A percentile compares a stretch with the other conserved stretches of the same genome.
Conservation (phyloP, 2,888 invertebrate genomes). For the Drosophila antonietae region DNA sequence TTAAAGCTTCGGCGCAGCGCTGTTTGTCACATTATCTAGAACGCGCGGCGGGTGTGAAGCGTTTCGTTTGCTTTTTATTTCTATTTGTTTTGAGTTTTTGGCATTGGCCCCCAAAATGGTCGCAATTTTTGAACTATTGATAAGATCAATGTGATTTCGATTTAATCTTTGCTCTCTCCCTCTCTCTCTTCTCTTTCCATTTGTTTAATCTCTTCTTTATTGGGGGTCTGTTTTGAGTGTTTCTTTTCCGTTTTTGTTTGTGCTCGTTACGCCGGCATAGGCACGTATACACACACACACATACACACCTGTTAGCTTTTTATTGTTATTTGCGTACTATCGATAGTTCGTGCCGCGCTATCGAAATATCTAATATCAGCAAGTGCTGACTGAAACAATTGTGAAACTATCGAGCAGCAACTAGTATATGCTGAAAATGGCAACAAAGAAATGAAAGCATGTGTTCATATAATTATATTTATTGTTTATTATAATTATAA, state of each 20-base stretch:
- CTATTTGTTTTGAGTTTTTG: slow-evolving; percentile 6
- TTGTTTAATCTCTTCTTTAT: slow-evolving; percentile 9
- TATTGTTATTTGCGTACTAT: slow-evolving; percentile 14
- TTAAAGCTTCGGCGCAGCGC: slow-evolving; percentile 5
- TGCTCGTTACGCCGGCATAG: slow-evolving; percentile 15
- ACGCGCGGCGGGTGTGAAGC: slow-evolving; percentile 8
- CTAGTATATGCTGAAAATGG: neutral
- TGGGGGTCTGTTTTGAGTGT: too few species aligned
- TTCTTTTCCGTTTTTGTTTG: slow-evolving; percentile 16
- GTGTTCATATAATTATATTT: neutral
- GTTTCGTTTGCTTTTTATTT: slow-evolving; percentile 21
- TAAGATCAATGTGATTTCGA: slow-evolving; percentile 33
- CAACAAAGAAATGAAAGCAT: neutral
- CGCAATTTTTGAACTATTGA: slow-evolving; percentile 39
- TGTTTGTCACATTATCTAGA: slow-evolving; percentile 32
- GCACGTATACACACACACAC: slow-evolving; percentile 14
- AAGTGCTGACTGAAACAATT: neutral
- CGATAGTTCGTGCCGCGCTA: slow-evolving; percentile 33
- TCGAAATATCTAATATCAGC: slow-evolving; percentile 23
- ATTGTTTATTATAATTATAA: neutral
- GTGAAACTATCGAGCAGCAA: neutral
- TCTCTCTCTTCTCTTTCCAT: neutral
- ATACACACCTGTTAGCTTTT: slow-evolving; percentile 17
- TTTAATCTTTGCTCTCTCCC: slow-evolving; percentile 12
- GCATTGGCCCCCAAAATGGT: slow-evolving; percentile 24